These are phyloP conservation scores for Enteromius unitaeniatus DNA, from an alignment of 2,797 vertebrate species.

Conservation along the genomic window DNA sequence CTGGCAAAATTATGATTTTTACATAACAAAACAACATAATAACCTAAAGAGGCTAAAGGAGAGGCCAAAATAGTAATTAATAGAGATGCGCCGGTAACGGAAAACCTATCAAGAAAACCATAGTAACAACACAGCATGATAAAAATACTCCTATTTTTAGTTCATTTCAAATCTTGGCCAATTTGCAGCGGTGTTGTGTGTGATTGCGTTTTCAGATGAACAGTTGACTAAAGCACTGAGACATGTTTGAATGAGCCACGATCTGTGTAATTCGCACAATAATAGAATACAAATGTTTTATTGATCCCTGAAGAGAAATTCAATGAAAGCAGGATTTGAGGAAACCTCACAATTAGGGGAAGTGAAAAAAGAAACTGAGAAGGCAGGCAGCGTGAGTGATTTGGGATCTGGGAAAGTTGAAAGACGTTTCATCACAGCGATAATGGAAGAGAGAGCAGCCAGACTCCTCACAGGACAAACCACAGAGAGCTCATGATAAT, in stretches of 20 bases:
- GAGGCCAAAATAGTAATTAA: no score
- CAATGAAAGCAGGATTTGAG: conserved; percentile 37
- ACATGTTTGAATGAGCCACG: not conserved
- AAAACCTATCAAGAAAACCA: not conserved
- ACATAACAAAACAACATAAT: not conserved
- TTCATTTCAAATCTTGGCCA: not conserved
- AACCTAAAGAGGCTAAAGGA: not conserved
- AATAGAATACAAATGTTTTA: conserved; percentile 32
- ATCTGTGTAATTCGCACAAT: conserved; percentile 29
- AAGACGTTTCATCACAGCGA: conserved; percentile 71
- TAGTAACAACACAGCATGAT: not conserved
- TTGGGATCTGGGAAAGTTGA: conserved; percentile 66
- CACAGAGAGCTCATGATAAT: conserved; percentile 85
- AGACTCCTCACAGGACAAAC: conserved; percentile 77
- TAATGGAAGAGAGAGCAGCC: conserved; percentile 68
- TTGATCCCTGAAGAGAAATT: conserved; percentile 28
- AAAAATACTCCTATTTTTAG: not conserved
- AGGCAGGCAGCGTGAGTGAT: conserved; percentile 41
- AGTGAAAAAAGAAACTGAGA: conserved; percentile 16
- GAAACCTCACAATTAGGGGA: conserved; percentile 44
- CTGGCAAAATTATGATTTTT: not conserved
- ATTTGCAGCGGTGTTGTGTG: not conserved
- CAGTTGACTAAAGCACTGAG: not conserved
- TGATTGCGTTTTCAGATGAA: conserved; percentile 10
- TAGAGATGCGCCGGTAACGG: not conserved